Evolutionary conservation across 2,113 vertebrate genomes (phyloP).

Genomic region (Nothocercus nigrocapillus): DNA sequence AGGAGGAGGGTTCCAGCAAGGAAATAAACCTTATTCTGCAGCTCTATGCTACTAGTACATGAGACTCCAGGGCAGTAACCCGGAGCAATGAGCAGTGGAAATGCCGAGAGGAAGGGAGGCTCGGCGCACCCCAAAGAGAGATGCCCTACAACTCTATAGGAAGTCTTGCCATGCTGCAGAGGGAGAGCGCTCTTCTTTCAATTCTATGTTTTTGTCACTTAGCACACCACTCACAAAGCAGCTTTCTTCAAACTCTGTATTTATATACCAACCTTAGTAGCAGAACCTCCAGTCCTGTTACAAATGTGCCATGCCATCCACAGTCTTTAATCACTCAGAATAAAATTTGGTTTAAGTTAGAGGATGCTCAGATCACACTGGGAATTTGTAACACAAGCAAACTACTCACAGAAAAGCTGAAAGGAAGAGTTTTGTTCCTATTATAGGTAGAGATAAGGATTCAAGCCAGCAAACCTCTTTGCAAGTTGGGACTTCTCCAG

Average conservation of each 20-base stretch:
- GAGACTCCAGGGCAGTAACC: neutral
- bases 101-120: neutral
- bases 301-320: neutral
- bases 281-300: neutral
- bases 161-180: accelerated
- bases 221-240: accelerated
- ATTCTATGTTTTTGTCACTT: neutral
- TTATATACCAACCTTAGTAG: neutral
- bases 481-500: neutral
- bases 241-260: neutral
- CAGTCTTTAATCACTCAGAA: neutral
- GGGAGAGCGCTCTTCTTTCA: neutral
- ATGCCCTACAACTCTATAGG: accelerated
- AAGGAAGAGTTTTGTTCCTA: neutral
- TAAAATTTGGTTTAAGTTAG: neutral
- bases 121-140: neutral
- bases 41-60: neutral
- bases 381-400: neutral
- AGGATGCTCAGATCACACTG: neutral
- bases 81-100: neutral
- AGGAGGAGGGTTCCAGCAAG: neutral
- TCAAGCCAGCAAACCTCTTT: neutral
- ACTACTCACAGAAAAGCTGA: neutral
- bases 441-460: neutral
- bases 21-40: accelerated